phyloP scores from a whole-genome alignment of 2,797 vertebrate species.

The Catamblyrhynchus diadema region DNA sequence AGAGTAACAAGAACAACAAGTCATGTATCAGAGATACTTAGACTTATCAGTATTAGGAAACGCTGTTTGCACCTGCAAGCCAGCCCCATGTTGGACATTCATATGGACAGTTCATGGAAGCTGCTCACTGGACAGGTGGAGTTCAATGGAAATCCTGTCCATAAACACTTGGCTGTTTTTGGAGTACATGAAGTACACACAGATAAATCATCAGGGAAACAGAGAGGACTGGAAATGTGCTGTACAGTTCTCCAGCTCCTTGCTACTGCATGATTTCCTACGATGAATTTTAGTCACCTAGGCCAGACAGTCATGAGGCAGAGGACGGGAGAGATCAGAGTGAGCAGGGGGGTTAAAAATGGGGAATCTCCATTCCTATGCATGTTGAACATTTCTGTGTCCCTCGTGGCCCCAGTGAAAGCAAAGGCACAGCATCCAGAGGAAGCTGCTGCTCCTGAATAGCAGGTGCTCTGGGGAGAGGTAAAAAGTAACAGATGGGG shows the following conservation, averaged over 20 bases:
- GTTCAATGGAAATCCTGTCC: not conserved
- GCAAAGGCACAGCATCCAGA: not conserved
- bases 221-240: not conserved
- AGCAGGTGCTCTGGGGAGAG: not conserved
- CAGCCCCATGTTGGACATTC: not conserved
- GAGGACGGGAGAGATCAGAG: not conserved
- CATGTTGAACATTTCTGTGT: not conserved
- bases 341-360: not conserved
- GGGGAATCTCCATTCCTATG: not conserved
- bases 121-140: not conserved
- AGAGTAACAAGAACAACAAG: not conserved
- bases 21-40: not conserved
- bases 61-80: not conserved
- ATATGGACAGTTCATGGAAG: fast-evolving
- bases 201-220: not conserved
- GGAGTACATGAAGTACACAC: not conserved
- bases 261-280: not conserved
- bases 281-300: not conserved
- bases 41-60: not conserved
- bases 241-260: not conserved
- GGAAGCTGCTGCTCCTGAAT: not conserved
- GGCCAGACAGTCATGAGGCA: not conserved
- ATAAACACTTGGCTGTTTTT: not conserved
- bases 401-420: fast-evolving
- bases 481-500: not conserved